phyloP scores from a whole-genome alignment of 2,113 vertebrate genomes.

The Triplophysa dalaica region DNA sequence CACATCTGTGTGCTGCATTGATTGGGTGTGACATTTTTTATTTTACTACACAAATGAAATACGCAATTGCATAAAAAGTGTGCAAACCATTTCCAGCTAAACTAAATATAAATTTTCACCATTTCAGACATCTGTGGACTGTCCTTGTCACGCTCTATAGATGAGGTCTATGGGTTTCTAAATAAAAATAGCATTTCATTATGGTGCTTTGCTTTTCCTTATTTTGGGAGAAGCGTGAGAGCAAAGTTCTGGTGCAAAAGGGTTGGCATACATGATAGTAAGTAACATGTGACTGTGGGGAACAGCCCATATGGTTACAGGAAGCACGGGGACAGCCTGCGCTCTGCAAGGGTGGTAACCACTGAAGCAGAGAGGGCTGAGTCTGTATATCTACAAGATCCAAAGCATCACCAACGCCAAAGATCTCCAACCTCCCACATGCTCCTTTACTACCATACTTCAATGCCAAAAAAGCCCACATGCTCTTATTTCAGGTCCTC shows the following conservation, averaged over 20 bases:
- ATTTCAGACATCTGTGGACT: too few relatives aligned
- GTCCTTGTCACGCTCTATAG: too few relatives aligned
- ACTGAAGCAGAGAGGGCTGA: conserved; percentile 28
- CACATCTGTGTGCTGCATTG: not conserved
- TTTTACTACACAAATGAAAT: too few relatives aligned
- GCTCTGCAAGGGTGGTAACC: conserved; percentile 35
- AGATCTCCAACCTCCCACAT: conserved; percentile 26
- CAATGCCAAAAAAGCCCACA: conserved; percentile 24
- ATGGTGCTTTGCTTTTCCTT: not conserved
- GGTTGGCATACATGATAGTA: conserved; percentile 29
- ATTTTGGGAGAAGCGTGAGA: conserved; percentile 4
- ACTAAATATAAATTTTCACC: too few relatives aligned
- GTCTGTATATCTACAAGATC: conserved; percentile 30
- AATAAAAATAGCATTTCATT: not conserved
- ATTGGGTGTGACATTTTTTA: not conserved
- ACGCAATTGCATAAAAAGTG: too few relatives aligned
- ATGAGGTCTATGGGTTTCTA: not conserved
- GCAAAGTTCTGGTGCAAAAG: not conserved
- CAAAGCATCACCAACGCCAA: conserved; percentile 26
- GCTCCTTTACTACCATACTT: conserved; percentile 29
- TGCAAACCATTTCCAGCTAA: too few relatives aligned
- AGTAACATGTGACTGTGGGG: conserved; percentile 33
- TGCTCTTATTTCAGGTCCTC: conserved; percentile 7
- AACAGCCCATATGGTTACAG: conserved; percentile 51
- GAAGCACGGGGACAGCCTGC: conserved; percentile 48